Base-by-base conservation (phyloP, 2,888 invertebrate genomes). In the Dioctria rufipes region DNA sequence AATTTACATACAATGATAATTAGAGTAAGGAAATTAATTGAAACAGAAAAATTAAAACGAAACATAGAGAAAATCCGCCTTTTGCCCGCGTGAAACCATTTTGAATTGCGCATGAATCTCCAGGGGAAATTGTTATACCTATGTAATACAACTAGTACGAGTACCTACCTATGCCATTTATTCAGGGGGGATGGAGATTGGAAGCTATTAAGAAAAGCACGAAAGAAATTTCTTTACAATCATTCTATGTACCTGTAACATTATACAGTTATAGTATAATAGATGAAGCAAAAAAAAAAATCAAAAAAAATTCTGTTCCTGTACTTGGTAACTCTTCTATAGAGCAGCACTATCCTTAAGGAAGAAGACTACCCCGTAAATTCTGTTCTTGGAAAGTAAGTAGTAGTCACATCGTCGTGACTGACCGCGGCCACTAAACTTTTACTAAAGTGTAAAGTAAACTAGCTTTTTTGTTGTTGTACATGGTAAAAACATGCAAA, bases 1-100 rank as follows among this genome's bases (percentile, higher is more conserved):
- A 60, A 75, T 75, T 75, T 75, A 60, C 75, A 75, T 75, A 75
- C 75, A 75, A 75, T 75, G 58, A 61, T 75, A 60, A 75, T 75
- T 75, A 75, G 75, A 75, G 75, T 75, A 61, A 61, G 75, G 75
- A 61, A 75, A 75, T 75, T 75, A 75, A 75, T 75, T 75, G 75
- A 61, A 75, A 75, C 60, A 75, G 75, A 75, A 61, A 58, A 75
- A 75, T 75, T 75, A 75, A 75, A 43, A 60, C 46, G 75, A 60
- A 75, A 75, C 75, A 60, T 60, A 60, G 2, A 46, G 9, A 8
- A 71, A 71, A 51, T 39, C 75, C 42, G 6, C 61, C 60, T 25
- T 25, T 9, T 75, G 25, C 43, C 46, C 60, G 60, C 75, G 75
- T 60, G 75, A 42, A 75, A 75, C 75, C 75, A 75, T 75, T 75